Base-by-base conservation (phyloP, 2,888 invertebrate species). In the Pinctada fucata region DNA sequence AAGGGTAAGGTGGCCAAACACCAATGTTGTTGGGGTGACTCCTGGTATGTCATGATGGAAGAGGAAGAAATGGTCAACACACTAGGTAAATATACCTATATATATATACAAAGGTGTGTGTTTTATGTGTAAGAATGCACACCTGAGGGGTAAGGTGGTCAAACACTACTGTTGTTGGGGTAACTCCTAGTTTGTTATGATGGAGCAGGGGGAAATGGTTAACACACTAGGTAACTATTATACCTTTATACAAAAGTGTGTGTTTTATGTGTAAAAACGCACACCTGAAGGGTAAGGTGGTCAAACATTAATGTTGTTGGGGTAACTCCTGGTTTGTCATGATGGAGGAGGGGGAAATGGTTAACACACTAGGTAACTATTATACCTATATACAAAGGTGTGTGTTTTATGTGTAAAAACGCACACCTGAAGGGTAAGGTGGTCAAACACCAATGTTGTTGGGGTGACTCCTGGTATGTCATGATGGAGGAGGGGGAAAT, bases 301-400 rank as follows among this genome's bases (percentile, higher is more conserved):
- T 89, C 6, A 84, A 76, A 2, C 91, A 91, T 72, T 82, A 85
- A 79, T 89, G 91, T 82, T 91, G 91, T 78, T 86, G 85, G 81
- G 89, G 88, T 10, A 88, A 85, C 50, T 91, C 91, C 0, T 91
- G 89, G 88, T 91, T 91, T 73, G 84, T 90, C 45, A 89, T 88
- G 84, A 76, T 91, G 63, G 88, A 89, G 3, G 89, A 89, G 49
- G 87, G 89, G 3, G 90, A 90, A 77, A 90, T 91, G 85, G 82
- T 82, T 48, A 87, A 84, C 66, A 84, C 85, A 47, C 84, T 91
- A 6, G 89, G 90, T 89, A 75, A 75, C 81, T 64, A 47, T 66
- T 51, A 1, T 45, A n/a, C n/a, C n/a, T n/a, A n/a, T n/a, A n/a
- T n/a, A n/a, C n/a, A n/a, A n/a, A n/a, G n/a, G n/a, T n/a, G n/a